phyloP scores from a whole-genome alignment of 2,888 invertebrate genomes.

The Argyresthia albistria region DNA sequence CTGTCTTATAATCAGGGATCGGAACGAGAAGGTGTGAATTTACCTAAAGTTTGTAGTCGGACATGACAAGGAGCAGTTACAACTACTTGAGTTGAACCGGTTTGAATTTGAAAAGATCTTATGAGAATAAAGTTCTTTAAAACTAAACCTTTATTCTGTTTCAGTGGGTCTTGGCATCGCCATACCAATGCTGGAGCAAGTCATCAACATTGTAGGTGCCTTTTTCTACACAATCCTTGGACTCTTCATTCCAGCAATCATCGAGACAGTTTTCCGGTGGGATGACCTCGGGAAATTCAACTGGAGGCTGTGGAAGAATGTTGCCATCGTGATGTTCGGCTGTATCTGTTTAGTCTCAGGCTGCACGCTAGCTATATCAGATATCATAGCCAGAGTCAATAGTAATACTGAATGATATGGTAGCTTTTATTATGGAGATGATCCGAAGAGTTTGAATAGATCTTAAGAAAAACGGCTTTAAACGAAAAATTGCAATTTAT shows the following conservation, averaged over 20 bases:
- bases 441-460: no score
- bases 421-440: neutral
- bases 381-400: slow-evolving; percentile 48
- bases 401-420: neutral
- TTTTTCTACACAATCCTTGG: slow-evolving; percentile 81
- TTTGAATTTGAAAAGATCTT: no score
- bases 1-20: no score
- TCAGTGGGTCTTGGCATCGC: slow-evolving; percentile 56
- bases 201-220: slow-evolving; percentile 61
- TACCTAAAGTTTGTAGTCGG: no score
- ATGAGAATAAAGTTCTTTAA: no score
- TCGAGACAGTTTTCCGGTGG: slow-evolving; percentile 81
- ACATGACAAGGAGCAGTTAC: no score
- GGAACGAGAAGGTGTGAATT: no score
- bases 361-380: slow-evolving; percentile 42
- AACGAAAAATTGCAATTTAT: no score
- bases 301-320: slow-evolving; percentile 81
- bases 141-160: slow-evolving; percentile 10
- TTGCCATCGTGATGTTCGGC: slow-evolving; percentile 73
- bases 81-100: no score
- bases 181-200: slow-evolving; percentile 61
- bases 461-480: no score
- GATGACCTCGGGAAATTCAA: slow-evolving; percentile 76
- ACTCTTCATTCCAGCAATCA: slow-evolving; percentile 80
- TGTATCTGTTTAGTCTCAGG: slow-evolving; percentile 78